phyloP scores from a whole-genome alignment of 2,888 invertebrate species.

The Sipha maydis region DNA sequence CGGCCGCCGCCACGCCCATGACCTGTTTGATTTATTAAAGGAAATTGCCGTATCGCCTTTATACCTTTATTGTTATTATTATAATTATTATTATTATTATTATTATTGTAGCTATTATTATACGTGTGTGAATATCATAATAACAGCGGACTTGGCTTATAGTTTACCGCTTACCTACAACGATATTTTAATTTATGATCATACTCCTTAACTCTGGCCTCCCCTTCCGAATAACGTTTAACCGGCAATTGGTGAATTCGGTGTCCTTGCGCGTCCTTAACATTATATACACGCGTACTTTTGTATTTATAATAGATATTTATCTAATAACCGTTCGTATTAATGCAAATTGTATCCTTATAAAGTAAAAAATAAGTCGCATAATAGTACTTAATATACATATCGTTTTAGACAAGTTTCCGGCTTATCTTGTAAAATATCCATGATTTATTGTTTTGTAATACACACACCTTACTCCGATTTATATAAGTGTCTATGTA shows the following conservation, averaged over 20 bases:
- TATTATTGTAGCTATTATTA: constrained; percentile 23
- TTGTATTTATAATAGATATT: too few relatives aligned
- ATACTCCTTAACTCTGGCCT: background rate
- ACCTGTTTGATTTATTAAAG: constrained; percentile 56
- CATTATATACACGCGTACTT: too few relatives aligned
- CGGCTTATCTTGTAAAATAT: too few relatives aligned
- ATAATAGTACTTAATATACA: too few relatives aligned
- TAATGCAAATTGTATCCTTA: too few relatives aligned
- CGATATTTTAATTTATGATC: constrained; percentile 27
- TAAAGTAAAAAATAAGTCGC: too few relatives aligned
- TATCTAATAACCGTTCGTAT: too few relatives aligned
- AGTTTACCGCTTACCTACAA: constrained; percentile 9
- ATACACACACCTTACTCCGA: too few relatives aligned
- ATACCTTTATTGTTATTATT: constrained; percentile 3
- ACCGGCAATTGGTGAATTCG: background rate
- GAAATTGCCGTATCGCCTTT: constrained; percentile 33
- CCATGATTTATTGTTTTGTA: too few relatives aligned
- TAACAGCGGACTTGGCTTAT: constrained; percentile 1
- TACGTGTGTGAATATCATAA: constrained; percentile 38
- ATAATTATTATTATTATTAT: constrained; percentile 26
- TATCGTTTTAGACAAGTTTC: too few relatives aligned
- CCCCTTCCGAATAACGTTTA: background rate
- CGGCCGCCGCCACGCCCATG: constrained; percentile 41
- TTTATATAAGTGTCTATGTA: too few relatives aligned
- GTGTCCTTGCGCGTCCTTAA: background rate